These are phyloP conservation scores for Pegoplata infirma DNA, from an alignment of 2,888 invertebrate species.

Conservation along the genomic window DNA sequence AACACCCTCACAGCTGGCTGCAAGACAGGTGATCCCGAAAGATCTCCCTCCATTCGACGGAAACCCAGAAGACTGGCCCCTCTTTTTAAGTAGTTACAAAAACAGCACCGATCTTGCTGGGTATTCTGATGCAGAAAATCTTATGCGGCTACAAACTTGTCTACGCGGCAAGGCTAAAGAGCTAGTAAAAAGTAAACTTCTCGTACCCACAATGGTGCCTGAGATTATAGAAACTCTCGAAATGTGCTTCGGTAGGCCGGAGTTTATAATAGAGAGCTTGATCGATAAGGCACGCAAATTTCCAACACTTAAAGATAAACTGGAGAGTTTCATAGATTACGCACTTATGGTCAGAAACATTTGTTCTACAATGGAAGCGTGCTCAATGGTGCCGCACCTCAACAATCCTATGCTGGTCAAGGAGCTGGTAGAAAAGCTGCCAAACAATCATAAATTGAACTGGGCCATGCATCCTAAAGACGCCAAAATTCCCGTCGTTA, in stretches of 20 bases:
- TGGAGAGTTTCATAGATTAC: slow-evolving; percentile 24
- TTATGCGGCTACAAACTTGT: slow-evolving; percentile 20
- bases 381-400: slow-evolving; percentile 12
- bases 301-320: slow-evolving; percentile 20
- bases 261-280: slow-evolving; percentile 16
- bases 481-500: background rate
- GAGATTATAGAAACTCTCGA: slow-evolving; percentile 35
- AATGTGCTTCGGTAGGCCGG: slow-evolving; percentile 36
- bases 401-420: slow-evolving; percentile 40
- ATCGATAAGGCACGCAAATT: slow-evolving; percentile 24
- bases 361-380: slow-evolving; percentile 35
- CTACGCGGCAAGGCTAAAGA: slow-evolving; percentile 32
- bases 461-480: slow-evolving; percentile 15
- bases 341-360: slow-evolving; percentile 14
- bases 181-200: slow-evolving; percentile 11
- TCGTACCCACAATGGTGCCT: slow-evolving; percentile 25
- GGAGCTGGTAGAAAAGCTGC: slow-evolving; percentile 27
- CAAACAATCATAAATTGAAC: slow-evolving; percentile 3
- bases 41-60: too few relatives aligned
- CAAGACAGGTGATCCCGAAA: slow-evolving; percentile 3
- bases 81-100: slow-evolving; percentile 10
- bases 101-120: slow-evolving; percentile 13
- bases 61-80: background rate
- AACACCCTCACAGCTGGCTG: background rate
- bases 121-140: slow-evolving; percentile 31